Base-by-base conservation (phyloP, 1,140 invertebrate genomes). In the Meloidogyne hapla region DNA sequence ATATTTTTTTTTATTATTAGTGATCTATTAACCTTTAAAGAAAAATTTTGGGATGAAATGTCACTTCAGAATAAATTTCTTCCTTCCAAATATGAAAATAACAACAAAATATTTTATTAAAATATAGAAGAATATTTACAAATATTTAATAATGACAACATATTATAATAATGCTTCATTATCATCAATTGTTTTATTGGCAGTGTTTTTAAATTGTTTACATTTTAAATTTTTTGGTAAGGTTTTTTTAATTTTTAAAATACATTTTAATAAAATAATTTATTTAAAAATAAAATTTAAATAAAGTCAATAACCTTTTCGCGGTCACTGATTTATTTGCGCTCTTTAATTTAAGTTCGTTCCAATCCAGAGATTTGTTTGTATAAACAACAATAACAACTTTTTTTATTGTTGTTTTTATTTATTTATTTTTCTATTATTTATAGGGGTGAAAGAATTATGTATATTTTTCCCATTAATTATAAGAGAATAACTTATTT, bases 291-390 rank as follows among this genome's bases (percentile, higher is more conserved):
- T 33, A n/a, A n/a, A n/a, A n/a, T n/a, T n/a, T n/a, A n/a, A n/a
- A n/a, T n/a, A n/a, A n/a, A n/a, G 40, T 15, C 42, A 45, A 1
- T 45, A 45, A 15, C 45, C 45, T 4, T 18, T 48, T 15, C 15
- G 45, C 12, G 48, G 4, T n/a, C 48, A 56, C 18, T 56, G 48
- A 56, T 56, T 56, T 56, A 18, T 48, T 18, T 56, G n/a, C 4
- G 18, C 12, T 2, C 18, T 56, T 56, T n/a, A 56, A 48, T 56
- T 56, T 56, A n/a, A n/a, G n/a, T 18, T 56, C 48, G 48, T 56
- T 56, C 48, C 48, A 56, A 56, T 56, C 48, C 48, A 56, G 48
- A 56, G 48, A 56, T 56, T 56, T 56, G 48, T 56, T 56, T 56
- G 18, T 21, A n/a, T 56, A 56, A 56, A 56, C 48, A 56, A 56